phyloP scores from a whole-genome alignment of 2,113 vertebrate genomes.

The Corapipo altera region DNA sequence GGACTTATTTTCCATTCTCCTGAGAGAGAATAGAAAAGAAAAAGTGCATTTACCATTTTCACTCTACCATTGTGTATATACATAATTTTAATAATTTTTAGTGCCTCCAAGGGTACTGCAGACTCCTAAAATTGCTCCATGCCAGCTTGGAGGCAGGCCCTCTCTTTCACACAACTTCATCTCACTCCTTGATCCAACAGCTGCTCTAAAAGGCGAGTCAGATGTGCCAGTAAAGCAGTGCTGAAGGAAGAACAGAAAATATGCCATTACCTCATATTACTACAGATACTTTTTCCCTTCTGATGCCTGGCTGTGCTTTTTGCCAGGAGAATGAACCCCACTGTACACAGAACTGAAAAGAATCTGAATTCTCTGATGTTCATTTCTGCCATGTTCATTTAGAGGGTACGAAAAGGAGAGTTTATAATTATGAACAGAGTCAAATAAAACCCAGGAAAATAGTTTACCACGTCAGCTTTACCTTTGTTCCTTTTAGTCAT shows the following conservation, averaged over 20 bases:
- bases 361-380: not conserved
- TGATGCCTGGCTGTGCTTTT: not conserved
- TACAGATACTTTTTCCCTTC: not conserved
- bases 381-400: not conserved
- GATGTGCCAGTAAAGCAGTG: not conserved
- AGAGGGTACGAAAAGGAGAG: not conserved
- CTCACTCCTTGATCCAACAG: not conserved
- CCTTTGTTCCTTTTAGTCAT: not conserved
- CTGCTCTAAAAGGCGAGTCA: not conserved
- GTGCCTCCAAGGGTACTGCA: not conserved
- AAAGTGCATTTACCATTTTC: not conserved
- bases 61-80: not conserved
- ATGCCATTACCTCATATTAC: not conserved
- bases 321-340: not conserved
- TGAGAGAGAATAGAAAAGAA: too few species aligned
- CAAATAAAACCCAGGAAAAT: not conserved
- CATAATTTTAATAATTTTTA: not conserved
- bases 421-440: not conserved
- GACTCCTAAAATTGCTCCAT: not conserved
- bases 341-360: not conserved
- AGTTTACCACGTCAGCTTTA: not conserved
- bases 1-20: not conserved
- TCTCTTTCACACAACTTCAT: not conserved
- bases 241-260: not conserved
- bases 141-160: not conserved